These are phyloP conservation scores for Horisme vitalbata DNA, from an alignment of 2,888 invertebrate genomes.

Conservation along the genomic window DNA sequence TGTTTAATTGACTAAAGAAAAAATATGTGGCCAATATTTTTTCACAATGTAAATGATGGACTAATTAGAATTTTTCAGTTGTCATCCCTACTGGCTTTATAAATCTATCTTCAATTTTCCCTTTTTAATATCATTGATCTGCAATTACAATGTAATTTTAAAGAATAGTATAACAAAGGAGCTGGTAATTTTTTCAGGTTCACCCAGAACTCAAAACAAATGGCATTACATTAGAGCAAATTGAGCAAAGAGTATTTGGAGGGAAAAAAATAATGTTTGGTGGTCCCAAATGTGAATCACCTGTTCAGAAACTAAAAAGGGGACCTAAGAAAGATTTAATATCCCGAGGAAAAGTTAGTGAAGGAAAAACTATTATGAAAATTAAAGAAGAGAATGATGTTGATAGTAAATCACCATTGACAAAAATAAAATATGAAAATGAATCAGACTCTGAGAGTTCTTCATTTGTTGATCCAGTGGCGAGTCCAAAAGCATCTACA, in stretches of 20 bases:
- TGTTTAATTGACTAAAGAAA: too few species aligned
- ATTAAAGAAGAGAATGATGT: constrained; percentile 65
- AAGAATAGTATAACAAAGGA: not conserved
- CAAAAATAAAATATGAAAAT: constrained; percentile 59
- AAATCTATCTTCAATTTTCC: too few species aligned
- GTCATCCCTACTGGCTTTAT: too few species aligned
- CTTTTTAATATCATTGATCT: too few species aligned
- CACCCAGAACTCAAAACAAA: constrained; percentile 90
- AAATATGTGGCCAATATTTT: too few species aligned
- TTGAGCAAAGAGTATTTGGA: constrained; percentile 83
- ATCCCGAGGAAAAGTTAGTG: constrained; percentile 52
- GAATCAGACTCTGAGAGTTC: constrained; percentile 79
- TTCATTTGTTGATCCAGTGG: constrained; percentile 67
- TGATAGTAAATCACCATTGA: constrained; percentile 63
- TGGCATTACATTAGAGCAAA: constrained; percentile 87
- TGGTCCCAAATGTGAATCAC: constrained; percentile 59
- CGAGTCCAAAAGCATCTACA: constrained; percentile 69
- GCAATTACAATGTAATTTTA: too few species aligned
- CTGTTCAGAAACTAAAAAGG: constrained; percentile 59
- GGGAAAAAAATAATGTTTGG: constrained; percentile 76
- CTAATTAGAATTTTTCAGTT: too few species aligned
- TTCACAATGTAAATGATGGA: too few species aligned
- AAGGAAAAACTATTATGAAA: constrained; percentile 51
- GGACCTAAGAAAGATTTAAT: constrained; percentile 60
- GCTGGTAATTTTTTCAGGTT: constrained; percentile 68